A percentile compares a stretch with the other conserved stretches of the same genome.
Conservation (phyloP, 2,113 vertebrate species). For the Mixornis gularis region DNA sequence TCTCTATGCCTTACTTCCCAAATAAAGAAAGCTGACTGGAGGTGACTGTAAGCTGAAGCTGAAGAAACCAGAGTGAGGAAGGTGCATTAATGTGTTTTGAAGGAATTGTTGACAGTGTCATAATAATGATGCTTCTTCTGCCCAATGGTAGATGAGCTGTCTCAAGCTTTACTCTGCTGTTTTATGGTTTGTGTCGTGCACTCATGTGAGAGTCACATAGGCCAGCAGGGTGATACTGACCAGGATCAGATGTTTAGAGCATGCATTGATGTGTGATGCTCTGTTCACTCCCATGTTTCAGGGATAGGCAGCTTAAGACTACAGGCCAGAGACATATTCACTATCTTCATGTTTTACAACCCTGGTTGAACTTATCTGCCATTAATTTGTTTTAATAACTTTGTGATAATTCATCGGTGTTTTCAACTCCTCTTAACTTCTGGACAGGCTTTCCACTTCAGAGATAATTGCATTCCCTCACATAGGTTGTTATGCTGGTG, state of each 20-base stretch:
- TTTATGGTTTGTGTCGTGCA: neutral
- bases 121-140: neutral
- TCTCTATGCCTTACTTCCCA: neutral
- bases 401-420: neutral
- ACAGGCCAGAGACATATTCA: neutral
- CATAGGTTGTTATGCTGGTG: neutral
- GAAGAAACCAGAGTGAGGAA: neutral
- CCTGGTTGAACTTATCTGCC: neutral
- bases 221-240: neutral
- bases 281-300: neutral
- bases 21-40: neutral
- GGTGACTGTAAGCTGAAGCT: neutral
- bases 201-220: neutral
- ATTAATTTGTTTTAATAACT: neutral
- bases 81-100: neutral
- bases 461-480: neutral
- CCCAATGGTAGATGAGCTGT: neutral
- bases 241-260: neutral
- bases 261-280: neutral
- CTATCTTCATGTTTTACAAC: neutral
- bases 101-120: neutral
- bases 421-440: neutral
- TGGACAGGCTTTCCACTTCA: neutral
- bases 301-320: neutral
- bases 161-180: neutral